These are phyloP conservation scores for Steromphala cineraria DNA, from an alignment of 2,888 invertebrate genomes.

Conservation along the genomic window DNA sequence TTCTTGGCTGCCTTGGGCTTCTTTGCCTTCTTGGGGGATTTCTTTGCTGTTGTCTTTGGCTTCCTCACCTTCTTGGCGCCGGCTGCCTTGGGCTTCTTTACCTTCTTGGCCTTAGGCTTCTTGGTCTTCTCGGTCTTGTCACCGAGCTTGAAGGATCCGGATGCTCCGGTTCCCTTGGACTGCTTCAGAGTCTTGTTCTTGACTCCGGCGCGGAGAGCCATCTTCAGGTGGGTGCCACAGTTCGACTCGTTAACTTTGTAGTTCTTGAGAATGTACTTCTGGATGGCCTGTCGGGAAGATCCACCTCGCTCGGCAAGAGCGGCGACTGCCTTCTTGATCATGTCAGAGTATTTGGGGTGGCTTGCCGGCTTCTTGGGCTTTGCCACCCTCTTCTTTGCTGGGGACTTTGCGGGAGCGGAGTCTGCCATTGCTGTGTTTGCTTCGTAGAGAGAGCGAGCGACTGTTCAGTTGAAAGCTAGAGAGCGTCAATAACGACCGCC, in stretches of 20 bases:
- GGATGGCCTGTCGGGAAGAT: conserved; percentile 72
- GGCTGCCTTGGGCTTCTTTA: conserved; percentile 37
- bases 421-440: conserved; percentile 25
- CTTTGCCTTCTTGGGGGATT: conserved; percentile 43
- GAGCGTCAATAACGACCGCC: background rate
- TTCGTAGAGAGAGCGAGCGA: background rate
- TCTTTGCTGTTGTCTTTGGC: conserved; percentile 39
- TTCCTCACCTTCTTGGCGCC: conserved; percentile 42
- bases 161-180: conserved; percentile 42
- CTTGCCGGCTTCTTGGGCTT: conserved; percentile 53
- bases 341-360: conserved; percentile 63
- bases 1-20: conserved; percentile 44
- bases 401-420: conserved; percentile 32
- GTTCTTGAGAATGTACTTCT: conserved; percentile 70
- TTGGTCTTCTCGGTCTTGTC: conserved; percentile 24
- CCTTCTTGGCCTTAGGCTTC: conserved; percentile 30
- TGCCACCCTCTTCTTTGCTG: conserved; percentile 40
- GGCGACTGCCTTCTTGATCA: conserved; percentile 71
- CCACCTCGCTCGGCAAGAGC: conserved; percentile 70
- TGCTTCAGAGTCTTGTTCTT: conserved; percentile 59
- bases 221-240: conserved; percentile 54
- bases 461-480: background rate
- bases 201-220: conserved; percentile 65
- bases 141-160: conserved; percentile 43
- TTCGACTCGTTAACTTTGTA: conserved; percentile 64